Conservation (phyloP, 1,140 invertebrate genomes). For the Apis dorsata region DNA sequence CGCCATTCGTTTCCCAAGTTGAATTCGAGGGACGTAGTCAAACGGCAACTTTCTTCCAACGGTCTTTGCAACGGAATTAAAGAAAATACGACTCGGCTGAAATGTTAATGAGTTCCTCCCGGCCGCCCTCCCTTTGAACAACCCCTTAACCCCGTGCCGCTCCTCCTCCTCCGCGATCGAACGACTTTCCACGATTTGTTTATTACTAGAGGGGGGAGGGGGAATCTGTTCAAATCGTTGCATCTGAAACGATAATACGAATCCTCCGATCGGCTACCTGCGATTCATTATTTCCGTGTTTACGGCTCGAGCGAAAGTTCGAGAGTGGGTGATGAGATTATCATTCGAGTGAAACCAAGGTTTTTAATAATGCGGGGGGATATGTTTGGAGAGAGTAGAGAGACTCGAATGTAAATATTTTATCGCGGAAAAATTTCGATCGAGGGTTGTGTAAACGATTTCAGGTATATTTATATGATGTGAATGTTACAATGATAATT, state of each 20-base stretch:
- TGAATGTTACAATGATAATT: too few relatives aligned
- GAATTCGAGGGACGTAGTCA: conserved; percentile 20
- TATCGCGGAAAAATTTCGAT: too few relatives aligned
- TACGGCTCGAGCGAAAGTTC: too few relatives aligned
- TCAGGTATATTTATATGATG: too few relatives aligned
- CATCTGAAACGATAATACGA: neutral
- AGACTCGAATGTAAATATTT: too few relatives aligned
- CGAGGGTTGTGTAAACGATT: too few relatives aligned
- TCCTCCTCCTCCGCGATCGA: neutral
- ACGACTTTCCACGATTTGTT: conserved; percentile 13
- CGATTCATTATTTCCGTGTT: too few relatives aligned
- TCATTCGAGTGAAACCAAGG: too few relatives aligned
- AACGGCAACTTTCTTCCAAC: conserved; percentile 20
- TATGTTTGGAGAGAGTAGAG: too few relatives aligned
- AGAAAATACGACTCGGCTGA: conserved; percentile 34
- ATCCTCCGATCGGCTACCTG: neutral
- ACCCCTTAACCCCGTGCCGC: neutral
- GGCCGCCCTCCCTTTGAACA: conserved; percentile 22
- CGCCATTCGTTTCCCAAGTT: conserved; percentile 1
- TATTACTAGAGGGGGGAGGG: neutral
- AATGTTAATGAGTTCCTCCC: conserved; percentile 37
- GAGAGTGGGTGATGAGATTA: too few relatives aligned
- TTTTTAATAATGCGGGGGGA: too few relatives aligned
- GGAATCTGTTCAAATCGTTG: neutral
- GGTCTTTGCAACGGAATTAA: conserved; percentile 32